Conservation (phyloP, 53 echinoderm and acorn worm species). For the Paelopatides confundens region DNA sequence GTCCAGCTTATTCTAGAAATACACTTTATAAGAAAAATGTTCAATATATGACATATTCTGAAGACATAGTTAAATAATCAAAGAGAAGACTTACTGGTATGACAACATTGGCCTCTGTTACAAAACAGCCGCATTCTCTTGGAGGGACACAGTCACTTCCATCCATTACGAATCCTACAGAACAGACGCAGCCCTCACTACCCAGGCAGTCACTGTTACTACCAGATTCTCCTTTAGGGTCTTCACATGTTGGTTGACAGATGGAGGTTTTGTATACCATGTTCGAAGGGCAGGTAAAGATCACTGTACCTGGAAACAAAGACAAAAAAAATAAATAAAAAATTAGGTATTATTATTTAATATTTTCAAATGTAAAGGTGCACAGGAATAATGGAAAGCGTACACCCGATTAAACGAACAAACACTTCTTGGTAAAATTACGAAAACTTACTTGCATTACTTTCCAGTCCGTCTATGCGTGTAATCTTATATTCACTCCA, state of each 20-base stretch:
- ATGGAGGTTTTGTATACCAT: not conserved
- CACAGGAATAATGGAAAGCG: no score
- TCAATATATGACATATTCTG: not conserved
- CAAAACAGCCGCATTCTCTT: not conserved
- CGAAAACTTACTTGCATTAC: not conserved
- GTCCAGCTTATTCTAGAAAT: no score
- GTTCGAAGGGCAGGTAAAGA: not conserved
- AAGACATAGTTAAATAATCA: no score
- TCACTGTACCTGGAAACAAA: not conserved
- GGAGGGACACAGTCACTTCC: not conserved
- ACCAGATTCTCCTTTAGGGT: not conserved
- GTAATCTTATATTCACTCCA: not conserved
- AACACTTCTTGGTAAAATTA: no score
- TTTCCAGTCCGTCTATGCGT: not conserved
- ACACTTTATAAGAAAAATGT: no score
- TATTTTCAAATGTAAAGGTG: no score
- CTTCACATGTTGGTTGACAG: not conserved
- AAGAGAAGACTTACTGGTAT: slow-evolving; percentile 40
- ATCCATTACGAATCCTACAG: not conserved
- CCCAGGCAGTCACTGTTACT: not conserved
- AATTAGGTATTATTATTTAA: no score
- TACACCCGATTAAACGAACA: no score
- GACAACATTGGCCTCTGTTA: not conserved
- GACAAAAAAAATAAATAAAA: no score
- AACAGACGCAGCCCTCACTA: not conserved